phyloP scores from a whole-genome alignment of 2,797 vertebrate species.

The Cottoperca gobio region DNA sequence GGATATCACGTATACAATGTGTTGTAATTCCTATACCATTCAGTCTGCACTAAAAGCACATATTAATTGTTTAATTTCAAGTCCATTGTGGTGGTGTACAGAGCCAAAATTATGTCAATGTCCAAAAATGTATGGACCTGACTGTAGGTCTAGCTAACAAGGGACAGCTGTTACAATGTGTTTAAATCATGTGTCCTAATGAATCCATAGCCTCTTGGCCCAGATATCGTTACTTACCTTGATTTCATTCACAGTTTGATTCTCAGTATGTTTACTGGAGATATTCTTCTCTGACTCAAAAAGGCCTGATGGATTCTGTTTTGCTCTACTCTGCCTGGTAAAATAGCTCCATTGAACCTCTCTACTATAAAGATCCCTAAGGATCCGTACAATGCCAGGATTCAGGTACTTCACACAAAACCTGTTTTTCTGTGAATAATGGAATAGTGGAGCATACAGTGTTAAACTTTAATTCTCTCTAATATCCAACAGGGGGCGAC shows the following conservation, averaged over 20 bases:
- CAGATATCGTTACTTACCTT: slow-evolving; percentile 43
- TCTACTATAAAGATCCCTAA: slow-evolving; percentile 46
- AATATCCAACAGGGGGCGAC: too few species aligned
- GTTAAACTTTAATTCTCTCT: too few species aligned
- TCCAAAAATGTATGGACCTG: too few species aligned
- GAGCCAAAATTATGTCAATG: too few species aligned
- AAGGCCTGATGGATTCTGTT: slow-evolving; percentile 38
- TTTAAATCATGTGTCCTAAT: slow-evolving; percentile 13
- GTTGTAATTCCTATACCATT: too few species aligned
- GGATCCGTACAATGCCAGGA: slow-evolving; percentile 46
- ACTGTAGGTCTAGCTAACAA: not conserved
- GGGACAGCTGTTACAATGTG: not conserved
- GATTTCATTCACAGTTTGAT: slow-evolving; percentile 37
- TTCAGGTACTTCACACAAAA: slow-evolving; percentile 51
- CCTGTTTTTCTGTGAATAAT: slow-evolving; percentile 45
- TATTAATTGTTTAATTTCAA: too few species aligned
- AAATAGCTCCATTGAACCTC: slow-evolving; percentile 61
- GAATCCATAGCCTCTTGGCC: slow-evolving; percentile 23
- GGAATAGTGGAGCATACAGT: too few species aligned
- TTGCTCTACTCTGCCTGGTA: slow-evolving; percentile 34
- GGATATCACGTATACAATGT: too few species aligned
- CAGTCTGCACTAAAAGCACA: too few species aligned
- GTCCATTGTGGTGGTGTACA: too few species aligned
- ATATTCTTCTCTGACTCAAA: slow-evolving; percentile 52
- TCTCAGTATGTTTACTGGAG: slow-evolving; percentile 26